phyloP scores from a whole-genome alignment of 2,113 vertebrate species.

The Cyprinus carpio region DNA sequence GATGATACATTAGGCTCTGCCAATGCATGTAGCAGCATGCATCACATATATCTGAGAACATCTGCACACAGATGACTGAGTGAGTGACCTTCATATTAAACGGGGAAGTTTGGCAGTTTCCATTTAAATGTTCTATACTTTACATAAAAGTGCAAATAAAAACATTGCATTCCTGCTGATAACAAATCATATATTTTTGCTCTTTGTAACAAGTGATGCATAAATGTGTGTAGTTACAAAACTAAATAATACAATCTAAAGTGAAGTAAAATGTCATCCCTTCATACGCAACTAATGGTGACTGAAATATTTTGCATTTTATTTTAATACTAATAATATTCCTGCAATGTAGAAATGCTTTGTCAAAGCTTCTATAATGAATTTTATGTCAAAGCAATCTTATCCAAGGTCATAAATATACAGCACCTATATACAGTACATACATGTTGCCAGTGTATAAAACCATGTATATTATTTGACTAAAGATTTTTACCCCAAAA shows the following conservation, averaged over 20 bases:
- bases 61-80: not conserved
- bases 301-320: not conserved
- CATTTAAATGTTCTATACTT: not conserved
- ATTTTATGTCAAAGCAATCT: not conserved
- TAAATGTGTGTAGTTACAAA: not conserved
- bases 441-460: not conserved
- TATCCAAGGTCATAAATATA: not conserved
- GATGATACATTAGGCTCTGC: conserved; percentile 17
- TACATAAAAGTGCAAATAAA: not conserved
- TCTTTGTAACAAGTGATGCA: not conserved
- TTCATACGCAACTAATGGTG: not conserved
- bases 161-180: not conserved
- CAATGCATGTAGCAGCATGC: conserved; percentile 6
- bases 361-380: not conserved
- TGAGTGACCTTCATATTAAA: not conserved
- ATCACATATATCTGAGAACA: not conserved
- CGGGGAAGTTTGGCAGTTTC: not conserved
- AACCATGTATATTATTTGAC: not conserved
- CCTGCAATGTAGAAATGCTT: not conserved
- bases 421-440: not conserved
- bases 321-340: not conserved
- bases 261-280: not conserved
- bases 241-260: not conserved
- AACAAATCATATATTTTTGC: not conserved
- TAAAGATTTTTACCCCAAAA: not conserved